Percentiles rank a stretch among this genome's conserved stretches.
Conservation (phyloP, 1,140 invertebrate species). For the Drosophila setifemur region DNA sequence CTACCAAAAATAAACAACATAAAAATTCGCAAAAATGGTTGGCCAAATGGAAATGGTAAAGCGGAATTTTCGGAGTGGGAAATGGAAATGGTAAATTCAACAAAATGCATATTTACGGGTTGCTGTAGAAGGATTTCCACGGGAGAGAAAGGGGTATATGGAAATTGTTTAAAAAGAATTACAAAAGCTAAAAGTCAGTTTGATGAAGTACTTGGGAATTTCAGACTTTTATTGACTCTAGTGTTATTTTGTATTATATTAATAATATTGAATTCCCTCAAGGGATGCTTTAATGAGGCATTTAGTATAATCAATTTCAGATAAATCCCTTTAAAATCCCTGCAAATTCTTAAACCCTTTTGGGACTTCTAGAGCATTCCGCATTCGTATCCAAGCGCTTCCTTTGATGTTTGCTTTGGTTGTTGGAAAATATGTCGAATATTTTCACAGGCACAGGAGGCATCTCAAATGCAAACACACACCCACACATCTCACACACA, state of each 20-base stretch:
- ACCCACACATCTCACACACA: constrained; percentile 18
- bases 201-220: no score
- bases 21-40: constrained; percentile 70
- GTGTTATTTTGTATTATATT: no score
- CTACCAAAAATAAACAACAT: constrained; percentile 78
- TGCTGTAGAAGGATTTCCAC: constrained; percentile 27
- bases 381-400: constrained; percentile 35
- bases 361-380: constrained; percentile 21
- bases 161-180: neutral
- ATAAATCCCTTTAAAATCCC: neutral
- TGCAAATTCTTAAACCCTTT: neutral
- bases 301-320: no score
- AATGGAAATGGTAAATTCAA: constrained; percentile 63
- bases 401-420: constrained; percentile 53
- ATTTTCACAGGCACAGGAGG: constrained; percentile 70
- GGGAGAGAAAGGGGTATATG: constrained; percentile 11
- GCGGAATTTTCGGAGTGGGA: constrained; percentile 24
- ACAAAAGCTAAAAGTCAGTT: neutral
- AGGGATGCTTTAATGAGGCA: no score
- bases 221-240: no score
- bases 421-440: constrained; percentile 77
- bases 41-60: constrained; percentile 55
- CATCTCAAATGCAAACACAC: constrained; percentile 55
- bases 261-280: neutral
- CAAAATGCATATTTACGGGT: constrained; percentile 76